phyloP scores from a whole-genome alignment of 37 sponge, comb jelly and placozoan species.

The Axinella damicornis region DNA sequence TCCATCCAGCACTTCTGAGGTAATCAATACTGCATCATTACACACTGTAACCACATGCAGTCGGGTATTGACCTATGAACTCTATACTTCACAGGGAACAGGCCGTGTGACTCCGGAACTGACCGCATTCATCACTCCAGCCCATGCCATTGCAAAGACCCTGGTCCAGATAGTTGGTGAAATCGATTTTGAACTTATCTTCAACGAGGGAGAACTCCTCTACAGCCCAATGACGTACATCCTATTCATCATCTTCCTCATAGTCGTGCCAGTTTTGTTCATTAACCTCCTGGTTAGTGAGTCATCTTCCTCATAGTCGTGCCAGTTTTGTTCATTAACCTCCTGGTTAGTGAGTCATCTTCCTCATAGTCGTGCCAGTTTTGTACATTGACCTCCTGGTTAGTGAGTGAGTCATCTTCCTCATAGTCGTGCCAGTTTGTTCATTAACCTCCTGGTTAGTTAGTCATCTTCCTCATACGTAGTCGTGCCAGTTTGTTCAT shows the following conservation, averaged over 20 bases:
- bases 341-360: slow-evolving; percentile 33
- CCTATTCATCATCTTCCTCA: slow-evolving; percentile 21
- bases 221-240: slow-evolving; percentile 15
- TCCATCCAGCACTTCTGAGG: too few relatives aligned
- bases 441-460: slow-evolving; percentile 39
- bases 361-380: slow-evolving; percentile 21
- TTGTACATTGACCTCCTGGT: slow-evolving; percentile 36
- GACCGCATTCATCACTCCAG: not conserved
- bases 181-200: not conserved
- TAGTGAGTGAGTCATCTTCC: slow-evolving; percentile 15
- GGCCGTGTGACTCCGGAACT: too few relatives aligned
- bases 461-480: slow-evolving; percentile 24
- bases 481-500: slow-evolving; percentile 19
- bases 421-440: slow-evolving; percentile 18
- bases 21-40: too few relatives aligned
- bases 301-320: slow-evolving; percentile 19
- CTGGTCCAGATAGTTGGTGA: not conserved
- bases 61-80: too few relatives aligned
- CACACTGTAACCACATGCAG: too few relatives aligned
- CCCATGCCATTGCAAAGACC: slow-evolving; percentile 5
- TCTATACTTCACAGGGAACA: too few relatives aligned
- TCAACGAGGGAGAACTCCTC: not conserved
- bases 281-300: slow-evolving; percentile 39
- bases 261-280: slow-evolving; percentile 25
- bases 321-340: slow-evolving; percentile 31